These are phyloP conservation scores for Trogon surrucura DNA, from an alignment of 2,113 vertebrate species.

Conservation along the genomic window DNA sequence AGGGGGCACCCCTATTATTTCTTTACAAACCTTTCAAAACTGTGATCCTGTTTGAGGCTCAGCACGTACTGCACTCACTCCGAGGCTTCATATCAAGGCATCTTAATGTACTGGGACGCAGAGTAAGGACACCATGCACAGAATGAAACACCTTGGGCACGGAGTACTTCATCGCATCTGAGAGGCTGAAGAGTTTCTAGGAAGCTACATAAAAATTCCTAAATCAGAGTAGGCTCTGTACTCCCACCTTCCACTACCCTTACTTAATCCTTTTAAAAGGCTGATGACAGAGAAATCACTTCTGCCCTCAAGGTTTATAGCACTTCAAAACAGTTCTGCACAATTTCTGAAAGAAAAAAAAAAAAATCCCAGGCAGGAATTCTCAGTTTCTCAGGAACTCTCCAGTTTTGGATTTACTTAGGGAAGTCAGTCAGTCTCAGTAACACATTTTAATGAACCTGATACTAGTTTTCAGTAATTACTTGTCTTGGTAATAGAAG, in stretches of 20 bases:
- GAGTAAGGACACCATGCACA: not conserved
- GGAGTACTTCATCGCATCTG: not conserved
- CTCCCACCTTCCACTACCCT: not conserved
- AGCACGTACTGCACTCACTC: not conserved
- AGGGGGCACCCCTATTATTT: no score
- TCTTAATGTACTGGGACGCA: not conserved
- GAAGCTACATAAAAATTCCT: not conserved
- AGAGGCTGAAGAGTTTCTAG: not conserved
- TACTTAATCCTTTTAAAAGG: not conserved
- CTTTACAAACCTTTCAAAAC: not conserved
- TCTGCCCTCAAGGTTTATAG: constrained; percentile 1
- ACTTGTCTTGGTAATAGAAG: not conserved
- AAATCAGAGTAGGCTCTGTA: not conserved
- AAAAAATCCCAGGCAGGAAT: not conserved
- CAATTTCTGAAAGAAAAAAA: not conserved
- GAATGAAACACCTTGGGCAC: not conserved
- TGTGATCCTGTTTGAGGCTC: not conserved
- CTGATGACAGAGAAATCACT: not conserved
- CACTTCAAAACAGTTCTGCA: not conserved
- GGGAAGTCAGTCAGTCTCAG: not conserved
- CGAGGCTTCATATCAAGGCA: not conserved
- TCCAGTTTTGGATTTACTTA: not conserved
- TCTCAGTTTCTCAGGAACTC: not conserved
- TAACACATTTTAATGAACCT: not conserved
- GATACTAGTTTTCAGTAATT: not conserved